Evolutionary conservation across 2,888 invertebrate genomes (phyloP), one percentile per base, ranked within the genome.

Genomic region (Caenorhabditis macrosperma): DNA sequence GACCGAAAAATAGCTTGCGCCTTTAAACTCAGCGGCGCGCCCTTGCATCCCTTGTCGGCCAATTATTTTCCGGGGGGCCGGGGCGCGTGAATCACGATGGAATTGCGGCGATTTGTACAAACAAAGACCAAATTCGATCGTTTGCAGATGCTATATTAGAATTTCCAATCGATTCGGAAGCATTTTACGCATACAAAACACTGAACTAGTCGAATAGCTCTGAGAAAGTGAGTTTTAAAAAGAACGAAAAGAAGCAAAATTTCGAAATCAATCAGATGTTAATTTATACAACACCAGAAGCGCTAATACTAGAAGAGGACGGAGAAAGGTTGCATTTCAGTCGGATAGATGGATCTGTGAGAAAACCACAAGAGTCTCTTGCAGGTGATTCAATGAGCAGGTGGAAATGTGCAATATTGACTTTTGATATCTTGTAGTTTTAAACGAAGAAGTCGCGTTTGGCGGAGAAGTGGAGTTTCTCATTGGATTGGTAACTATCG

Each of bases 401-500:
- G 15, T 50, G 20, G n/a, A 24, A 50, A 50, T 10, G 15, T 24
- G 3, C 38, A 50, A 54, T 54, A 7, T 4, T n/a, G n/a, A n/a
- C n/a, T n/a, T n/a, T 66, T 20, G 3, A 46, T 30, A 30, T 2
- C 38, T 66, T 66, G 1, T 33, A 71, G 63, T 68, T 10, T 41
- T 72, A 10, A 50, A 74, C 26, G 57, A 57, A 41, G 75, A 75
- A 44, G 33, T 66, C 17, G 26, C 35, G 2, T 15, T 38, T 10
- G 71, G 71, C 22, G 85, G 85, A 50, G 82, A 85, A 55, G 81
- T 87, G n/a, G 75, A 80, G 24, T 78, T 81, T 50, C 59, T 88
- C 17, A 48, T 87, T 26, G 87, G 87, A 9, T 71, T 67, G 20
- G 50, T 87, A 1, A 15, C 35, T 3, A 78, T 83, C 28, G 87